These are phyloP conservation scores for Ennomos erosarius DNA, from an alignment of 2,888 invertebrate genomes.

Conservation along the genomic window DNA sequence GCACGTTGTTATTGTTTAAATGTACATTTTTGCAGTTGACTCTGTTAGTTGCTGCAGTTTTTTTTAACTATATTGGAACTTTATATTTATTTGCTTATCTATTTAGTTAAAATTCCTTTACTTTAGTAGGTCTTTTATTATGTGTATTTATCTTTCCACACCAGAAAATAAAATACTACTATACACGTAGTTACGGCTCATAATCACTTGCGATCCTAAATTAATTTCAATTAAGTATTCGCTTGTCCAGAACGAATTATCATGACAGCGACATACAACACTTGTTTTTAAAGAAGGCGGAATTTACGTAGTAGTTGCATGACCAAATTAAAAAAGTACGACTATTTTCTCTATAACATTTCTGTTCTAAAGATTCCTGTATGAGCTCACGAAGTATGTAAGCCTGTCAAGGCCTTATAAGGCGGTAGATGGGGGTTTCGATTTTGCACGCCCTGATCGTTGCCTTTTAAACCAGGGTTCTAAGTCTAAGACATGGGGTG, in stretches of 20 bases:
- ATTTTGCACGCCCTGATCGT: conserved; percentile 53
- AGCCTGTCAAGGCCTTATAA: conserved; percentile 43
- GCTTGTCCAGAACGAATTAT: no score
- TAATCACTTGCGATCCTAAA: no score
- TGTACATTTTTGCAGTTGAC: conserved; percentile 22
- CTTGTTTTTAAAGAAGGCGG: no score
- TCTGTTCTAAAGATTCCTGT: conserved; percentile 1
- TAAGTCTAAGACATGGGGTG: conserved; percentile 8
- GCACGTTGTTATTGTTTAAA: conserved; percentile 23
- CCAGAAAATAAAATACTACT: no score
- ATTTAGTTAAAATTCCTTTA: no score
- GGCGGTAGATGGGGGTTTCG: conserved; percentile 50
- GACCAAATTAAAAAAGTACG: conserved; percentile 1
- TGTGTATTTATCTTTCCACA: no score
- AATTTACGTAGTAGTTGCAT: background rate
- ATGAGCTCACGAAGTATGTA: conserved; percentile 21
- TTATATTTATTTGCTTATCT: background rate
- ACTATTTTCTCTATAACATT: conserved; percentile 6
- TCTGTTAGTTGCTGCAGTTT: conserved; percentile 17
- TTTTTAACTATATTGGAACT: conserved; percentile 11
- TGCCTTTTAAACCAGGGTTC: conserved; percentile 46
- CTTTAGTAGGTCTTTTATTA: no score
- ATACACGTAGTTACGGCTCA: no score
- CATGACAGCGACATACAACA: no score
- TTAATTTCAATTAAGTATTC: no score